phyloP scores from a whole-genome alignment of 2,113 vertebrate species.

The Xiphophorus couchianus region DNA sequence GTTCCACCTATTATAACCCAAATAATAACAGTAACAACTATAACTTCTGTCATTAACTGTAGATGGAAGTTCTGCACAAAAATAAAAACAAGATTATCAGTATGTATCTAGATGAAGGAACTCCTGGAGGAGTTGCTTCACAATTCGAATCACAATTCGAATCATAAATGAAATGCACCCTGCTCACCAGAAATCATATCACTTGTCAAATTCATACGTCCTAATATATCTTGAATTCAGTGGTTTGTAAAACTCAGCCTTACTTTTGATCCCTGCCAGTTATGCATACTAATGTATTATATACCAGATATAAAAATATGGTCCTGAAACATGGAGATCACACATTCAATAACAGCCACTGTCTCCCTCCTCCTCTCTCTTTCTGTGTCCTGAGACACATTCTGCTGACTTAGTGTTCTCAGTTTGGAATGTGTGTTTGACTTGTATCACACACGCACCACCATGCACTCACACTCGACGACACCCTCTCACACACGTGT shows the following conservation, averaged over 20 bases:
- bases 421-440: conserved; percentile 31
- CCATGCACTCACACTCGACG: conserved; percentile 3
- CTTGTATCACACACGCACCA: neutral
- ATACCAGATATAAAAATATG: neutral
- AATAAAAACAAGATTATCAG: too few species aligned
- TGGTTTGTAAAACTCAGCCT: neutral
- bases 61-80: too few species aligned
- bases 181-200: too few species aligned
- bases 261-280: neutral
- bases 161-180: too few species aligned
- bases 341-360: neutral
- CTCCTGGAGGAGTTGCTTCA: too few species aligned
- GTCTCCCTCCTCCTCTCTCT: neutral
- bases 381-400: conserved; percentile 21
- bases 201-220: too few species aligned
- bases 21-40: too few species aligned
- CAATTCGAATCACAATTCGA: too few species aligned
- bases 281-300: neutral
- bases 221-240: neutral
- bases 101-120: too few species aligned
- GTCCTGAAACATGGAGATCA: neutral
- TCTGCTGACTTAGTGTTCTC: conserved; percentile 36
- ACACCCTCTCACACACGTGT: too few species aligned
- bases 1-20: too few species aligned
- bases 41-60: too few species aligned